Evolutionary conservation across 2,797 vertebrate genomes (phyloP).

Genomic region (Anabacerthia variegaticeps): DNA sequence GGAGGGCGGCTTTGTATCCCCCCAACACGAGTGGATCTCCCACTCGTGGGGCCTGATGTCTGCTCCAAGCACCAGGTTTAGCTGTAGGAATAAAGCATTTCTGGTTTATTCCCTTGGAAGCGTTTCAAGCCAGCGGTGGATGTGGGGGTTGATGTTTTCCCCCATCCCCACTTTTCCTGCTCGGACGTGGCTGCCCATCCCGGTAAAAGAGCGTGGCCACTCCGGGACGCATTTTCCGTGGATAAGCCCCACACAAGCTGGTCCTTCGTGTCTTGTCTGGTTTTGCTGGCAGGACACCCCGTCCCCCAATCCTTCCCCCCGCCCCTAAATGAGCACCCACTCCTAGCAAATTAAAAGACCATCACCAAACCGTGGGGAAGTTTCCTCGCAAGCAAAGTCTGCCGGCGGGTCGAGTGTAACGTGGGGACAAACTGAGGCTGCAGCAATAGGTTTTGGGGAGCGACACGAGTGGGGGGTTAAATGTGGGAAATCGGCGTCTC

Average conservation of each 20-base stretch:
- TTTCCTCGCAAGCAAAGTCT: background rate
- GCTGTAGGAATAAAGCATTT: background rate
- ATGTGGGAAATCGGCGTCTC: background rate
- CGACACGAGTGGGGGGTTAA: background rate
- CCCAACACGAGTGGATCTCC: background rate
- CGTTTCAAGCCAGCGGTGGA: background rate
- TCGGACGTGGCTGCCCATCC: background rate
- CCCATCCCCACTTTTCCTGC: background rate
- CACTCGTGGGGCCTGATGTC: background rate
- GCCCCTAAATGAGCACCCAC: background rate
- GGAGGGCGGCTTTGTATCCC: background rate
- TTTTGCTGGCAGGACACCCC: background rate
- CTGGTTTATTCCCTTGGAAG: background rate
- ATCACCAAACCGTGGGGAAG: background rate
- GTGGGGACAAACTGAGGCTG: background rate
- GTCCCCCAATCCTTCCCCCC: background rate
- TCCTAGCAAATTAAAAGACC: too few species aligned
- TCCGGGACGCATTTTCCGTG: background rate
- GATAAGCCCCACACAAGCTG: background rate
- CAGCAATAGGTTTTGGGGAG: background rate
- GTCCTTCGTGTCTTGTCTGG: fast-evolving
- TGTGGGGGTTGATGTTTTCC: background rate
- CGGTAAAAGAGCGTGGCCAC: fast-evolving
- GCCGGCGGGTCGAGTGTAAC: fast-evolving
- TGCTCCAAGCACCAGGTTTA: background rate